Evolutionary conservation across 2,888 invertebrate species (phyloP).

Genomic region (Pseudococcus viburni): DNA sequence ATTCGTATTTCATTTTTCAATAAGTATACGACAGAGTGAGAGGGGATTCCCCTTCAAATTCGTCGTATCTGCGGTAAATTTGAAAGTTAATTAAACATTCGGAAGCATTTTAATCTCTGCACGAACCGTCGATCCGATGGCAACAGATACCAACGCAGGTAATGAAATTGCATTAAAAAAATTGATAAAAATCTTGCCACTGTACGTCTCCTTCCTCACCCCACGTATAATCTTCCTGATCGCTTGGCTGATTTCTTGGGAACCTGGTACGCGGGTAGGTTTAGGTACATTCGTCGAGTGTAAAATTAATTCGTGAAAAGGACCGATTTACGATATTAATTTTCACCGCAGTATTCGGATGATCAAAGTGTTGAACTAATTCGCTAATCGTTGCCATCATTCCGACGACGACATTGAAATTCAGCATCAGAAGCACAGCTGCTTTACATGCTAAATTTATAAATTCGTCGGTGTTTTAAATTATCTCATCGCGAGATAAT

Average conservation of each 20-base stretch:
- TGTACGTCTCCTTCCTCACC: not conserved
- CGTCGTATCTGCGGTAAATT: not conserved
- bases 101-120: not conserved
- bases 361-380: not conserved
- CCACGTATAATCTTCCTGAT: not conserved
- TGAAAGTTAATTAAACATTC: not conserved
- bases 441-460: not conserved
- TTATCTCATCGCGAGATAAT: constrained; percentile 19
- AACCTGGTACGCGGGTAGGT: too few species aligned
- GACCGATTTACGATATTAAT: too few species aligned
- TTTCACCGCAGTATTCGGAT: not conserved
- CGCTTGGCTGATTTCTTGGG: not conserved
- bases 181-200: not conserved
- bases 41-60: not conserved
- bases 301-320: too few species aligned
- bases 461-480: not conserved
- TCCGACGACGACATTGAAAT: not conserved
- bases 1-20: not conserved
- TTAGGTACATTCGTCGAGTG: too few species aligned
- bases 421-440: not conserved
- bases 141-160: not conserved
- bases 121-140: not conserved
- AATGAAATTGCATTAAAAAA: not conserved
- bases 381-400: not conserved
- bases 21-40: not conserved